phyloP scores from a whole-genome alignment of 2,888 invertebrate species.

The Eupithecia abbreviata region DNA sequence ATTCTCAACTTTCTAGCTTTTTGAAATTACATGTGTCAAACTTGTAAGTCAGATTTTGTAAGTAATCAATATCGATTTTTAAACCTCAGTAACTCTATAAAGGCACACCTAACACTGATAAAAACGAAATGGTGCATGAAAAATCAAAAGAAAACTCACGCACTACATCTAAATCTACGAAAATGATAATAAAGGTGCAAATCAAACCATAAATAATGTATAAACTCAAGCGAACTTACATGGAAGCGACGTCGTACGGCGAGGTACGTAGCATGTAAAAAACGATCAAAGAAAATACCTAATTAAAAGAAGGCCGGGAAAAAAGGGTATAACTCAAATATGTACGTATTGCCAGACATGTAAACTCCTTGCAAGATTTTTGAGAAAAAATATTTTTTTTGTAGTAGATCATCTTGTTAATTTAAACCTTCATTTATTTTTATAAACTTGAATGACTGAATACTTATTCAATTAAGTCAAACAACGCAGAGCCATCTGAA shows the following conservation, averaged over 20 bases:
- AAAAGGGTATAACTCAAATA: slow-evolving; percentile 14
- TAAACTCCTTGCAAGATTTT: neutral
- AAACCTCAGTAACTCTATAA: slow-evolving; percentile 24
- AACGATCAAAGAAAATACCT: slow-evolving; percentile 72
- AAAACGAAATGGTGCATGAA: slow-evolving; percentile 79
- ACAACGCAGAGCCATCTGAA: no score
- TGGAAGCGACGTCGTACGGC: slow-evolving; percentile 75
- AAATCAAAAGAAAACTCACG: slow-evolving; percentile 62
- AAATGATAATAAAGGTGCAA: slow-evolving; percentile 70
- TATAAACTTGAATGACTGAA: neutral
- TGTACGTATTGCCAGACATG: neutral
- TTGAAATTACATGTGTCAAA: neutral
- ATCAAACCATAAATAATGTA: slow-evolving; percentile 63
- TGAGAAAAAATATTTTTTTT: neutral
- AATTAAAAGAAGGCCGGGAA: slow-evolving; percentile 28
- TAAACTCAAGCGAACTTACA: slow-evolving; percentile 75
- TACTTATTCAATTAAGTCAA: neutral
- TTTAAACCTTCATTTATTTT: neutral
- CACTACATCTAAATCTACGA: slow-evolving; percentile 69
- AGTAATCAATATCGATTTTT: neutral
- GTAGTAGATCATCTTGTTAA: no score
- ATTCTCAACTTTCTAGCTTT: neutral
- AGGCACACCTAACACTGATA: slow-evolving; percentile 53
- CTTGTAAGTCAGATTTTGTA: neutral
- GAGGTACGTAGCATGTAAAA: slow-evolving; percentile 77